Evolutionary conservation across 2,797 vertebrate species (phyloP).

Genomic region (Podargus strigoides): DNA sequence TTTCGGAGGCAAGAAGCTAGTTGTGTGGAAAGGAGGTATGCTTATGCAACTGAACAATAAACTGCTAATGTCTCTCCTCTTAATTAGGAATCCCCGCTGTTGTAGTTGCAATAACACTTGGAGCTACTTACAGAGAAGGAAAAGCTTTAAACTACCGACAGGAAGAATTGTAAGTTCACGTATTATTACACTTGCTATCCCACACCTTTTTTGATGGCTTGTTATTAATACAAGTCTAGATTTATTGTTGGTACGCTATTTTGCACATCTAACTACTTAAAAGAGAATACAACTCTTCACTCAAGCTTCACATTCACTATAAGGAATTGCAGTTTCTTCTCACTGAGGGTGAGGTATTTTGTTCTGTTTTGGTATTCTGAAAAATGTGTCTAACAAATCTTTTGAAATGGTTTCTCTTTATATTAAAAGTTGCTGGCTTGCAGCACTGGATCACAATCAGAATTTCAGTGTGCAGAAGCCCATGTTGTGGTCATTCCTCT

Average conservation of each 20-base stretch:
- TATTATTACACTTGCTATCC: not conserved
- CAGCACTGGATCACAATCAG: constrained; percentile 29
- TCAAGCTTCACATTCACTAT: not conserved
- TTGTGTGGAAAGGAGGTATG: not conserved
- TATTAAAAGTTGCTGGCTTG: constrained; percentile 77
- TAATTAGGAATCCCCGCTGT: constrained; percentile 68
- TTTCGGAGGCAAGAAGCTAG: not conserved
- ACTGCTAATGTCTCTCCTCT: not conserved
- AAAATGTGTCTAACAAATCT: not conserved
- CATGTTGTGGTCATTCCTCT: constrained; percentile 74
- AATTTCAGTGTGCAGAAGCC: constrained; percentile 59
- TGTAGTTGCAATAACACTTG: constrained; percentile 71
- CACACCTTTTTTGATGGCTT: not conserved
- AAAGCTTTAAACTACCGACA: constrained; percentile 67
- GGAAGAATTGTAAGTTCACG: constrained; percentile 77
- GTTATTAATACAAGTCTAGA: not conserved
- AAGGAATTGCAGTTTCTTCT: not conserved
- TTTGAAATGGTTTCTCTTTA: not conserved
- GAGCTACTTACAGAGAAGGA: constrained; percentile 58
- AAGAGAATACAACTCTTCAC: not conserved
- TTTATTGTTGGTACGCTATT: not conserved
- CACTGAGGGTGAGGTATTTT: not conserved
- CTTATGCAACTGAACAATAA: not conserved
- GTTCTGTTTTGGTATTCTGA: not conserved
- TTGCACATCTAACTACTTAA: not conserved